phyloP scores from a whole-genome alignment of 2,797 vertebrate species.

The Choloepus didactylus region DNA sequence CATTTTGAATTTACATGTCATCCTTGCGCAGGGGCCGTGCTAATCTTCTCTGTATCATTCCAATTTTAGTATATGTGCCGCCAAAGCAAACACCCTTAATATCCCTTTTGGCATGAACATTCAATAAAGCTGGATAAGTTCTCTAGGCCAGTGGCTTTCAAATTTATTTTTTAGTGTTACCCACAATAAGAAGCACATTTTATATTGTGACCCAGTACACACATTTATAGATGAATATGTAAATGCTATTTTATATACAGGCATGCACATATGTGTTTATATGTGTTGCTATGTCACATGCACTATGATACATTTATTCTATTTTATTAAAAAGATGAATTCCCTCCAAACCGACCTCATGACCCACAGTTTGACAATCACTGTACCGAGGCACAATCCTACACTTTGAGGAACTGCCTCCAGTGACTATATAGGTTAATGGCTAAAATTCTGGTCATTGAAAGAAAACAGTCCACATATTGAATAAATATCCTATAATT shows the following conservation, averaged over 20 bases:
- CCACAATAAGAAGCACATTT: background rate
- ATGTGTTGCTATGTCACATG: background rate
- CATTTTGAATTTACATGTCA: no score
- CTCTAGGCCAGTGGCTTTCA: background rate
- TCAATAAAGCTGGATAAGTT: background rate
- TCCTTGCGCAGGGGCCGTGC: no score
- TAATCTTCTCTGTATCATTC: no score
- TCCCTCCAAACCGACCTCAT: background rate
- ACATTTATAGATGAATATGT: background rate
- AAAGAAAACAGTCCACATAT: background rate
- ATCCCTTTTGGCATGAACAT: background rate
- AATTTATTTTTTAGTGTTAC: slow-evolving; percentile 25
- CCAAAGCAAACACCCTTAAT: background rate
- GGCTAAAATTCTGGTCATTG: background rate
- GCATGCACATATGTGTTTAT: background rate
- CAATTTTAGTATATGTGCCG: no score
- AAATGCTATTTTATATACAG: background rate
- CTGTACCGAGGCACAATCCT: background rate
- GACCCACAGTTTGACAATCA: background rate
- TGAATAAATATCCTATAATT: background rate
- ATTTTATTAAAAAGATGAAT: background rate
- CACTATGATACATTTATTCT: background rate
- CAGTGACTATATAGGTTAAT: background rate
- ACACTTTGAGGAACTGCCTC: background rate
- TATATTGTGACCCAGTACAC: background rate